Evolutionary conservation across 2,888 invertebrate genomes (phyloP), one percentile per base, ranked within the genome.

Genomic region (Leptinotarsa tumamoca): DNA sequence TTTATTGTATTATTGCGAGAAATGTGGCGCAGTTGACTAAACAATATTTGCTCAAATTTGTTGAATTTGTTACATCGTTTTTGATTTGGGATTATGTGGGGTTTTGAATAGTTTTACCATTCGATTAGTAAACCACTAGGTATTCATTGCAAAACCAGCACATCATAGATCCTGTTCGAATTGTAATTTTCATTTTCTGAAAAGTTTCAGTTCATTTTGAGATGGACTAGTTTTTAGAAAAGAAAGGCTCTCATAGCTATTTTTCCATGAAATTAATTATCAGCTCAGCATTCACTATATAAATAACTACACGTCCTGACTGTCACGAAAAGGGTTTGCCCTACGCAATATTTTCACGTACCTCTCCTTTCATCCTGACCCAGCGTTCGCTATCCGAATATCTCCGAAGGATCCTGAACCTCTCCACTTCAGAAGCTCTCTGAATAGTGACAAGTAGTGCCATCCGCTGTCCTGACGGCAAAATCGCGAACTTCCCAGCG

Each of bases 391-490:
- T 43, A 52, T 54, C 58, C 81, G 80, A 78, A 72, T 13, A 71
- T 72, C 21, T 72, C 76, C 81, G 81, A 81, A 56, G 21, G 67
- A 51, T 73, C 76, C 72, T 78, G 77, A 70, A 80, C 80, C 75
- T 78, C 43, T 80, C 76, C 76, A 78, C 81, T 67, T 76, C 76
- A 69, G 77, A 74, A 79, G 83, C 83, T 80, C 82, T 80, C 80
- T 79, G 83, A 83, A 85, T 80, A 79, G 77, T 79, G 73, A 50
- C 13, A 68, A 58, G 70, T 79, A 80, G 83, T 79, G 83, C 86
- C 86, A 84, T 84, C 81, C 81, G 82, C 78, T 80, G 75, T 81
- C 84, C 83, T 81, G 83, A 73, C 83, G 86, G 81, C 73, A 72
- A 80, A 76, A 81, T 70, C 84, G 83, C 68, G 68, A 68, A 68